Evolutionary conservation across 2,797 vertebrate species (phyloP).

Genomic region (Crypturellus tataupa): DNA sequence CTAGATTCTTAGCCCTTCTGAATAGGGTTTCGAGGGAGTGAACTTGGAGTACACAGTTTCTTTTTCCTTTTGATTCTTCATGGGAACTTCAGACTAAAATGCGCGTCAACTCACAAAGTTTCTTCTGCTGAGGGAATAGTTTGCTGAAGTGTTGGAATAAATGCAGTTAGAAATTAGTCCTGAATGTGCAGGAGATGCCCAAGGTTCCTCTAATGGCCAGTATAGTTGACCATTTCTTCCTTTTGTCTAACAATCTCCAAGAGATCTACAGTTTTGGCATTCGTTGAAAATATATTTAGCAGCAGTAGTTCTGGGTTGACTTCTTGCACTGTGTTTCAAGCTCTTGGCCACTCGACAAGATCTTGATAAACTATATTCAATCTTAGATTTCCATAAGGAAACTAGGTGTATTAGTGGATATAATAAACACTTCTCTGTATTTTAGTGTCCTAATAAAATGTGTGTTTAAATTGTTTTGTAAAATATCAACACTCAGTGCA

Average conservation of each 20-base stretch:
- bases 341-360: not conserved
- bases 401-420: not conserved
- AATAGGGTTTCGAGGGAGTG: not conserved
- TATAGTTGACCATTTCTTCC: not conserved
- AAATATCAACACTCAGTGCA: not conserved
- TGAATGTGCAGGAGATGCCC: not conserved
- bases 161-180: not conserved
- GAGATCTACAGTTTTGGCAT: not conserved
- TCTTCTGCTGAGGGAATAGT: accelerated
- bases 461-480: not conserved
- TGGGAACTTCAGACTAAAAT: not conserved
- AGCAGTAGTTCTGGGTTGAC: not conserved
- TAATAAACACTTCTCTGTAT: no score
- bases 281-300: not conserved
- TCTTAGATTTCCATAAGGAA: not conserved
- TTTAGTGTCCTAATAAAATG: not conserved
- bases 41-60: not conserved
- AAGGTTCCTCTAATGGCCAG: not conserved
- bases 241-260: not conserved
- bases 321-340: not conserved
- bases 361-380: not conserved
- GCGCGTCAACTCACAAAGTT: not conserved
- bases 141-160: not conserved
- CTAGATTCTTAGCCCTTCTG: not conserved
- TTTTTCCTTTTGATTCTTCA: not conserved